A percentile compares a stretch with the other conserved stretches of the same genome.
Conservation (phyloP, 2,113 vertebrate species). For the Limanda limanda region DNA sequence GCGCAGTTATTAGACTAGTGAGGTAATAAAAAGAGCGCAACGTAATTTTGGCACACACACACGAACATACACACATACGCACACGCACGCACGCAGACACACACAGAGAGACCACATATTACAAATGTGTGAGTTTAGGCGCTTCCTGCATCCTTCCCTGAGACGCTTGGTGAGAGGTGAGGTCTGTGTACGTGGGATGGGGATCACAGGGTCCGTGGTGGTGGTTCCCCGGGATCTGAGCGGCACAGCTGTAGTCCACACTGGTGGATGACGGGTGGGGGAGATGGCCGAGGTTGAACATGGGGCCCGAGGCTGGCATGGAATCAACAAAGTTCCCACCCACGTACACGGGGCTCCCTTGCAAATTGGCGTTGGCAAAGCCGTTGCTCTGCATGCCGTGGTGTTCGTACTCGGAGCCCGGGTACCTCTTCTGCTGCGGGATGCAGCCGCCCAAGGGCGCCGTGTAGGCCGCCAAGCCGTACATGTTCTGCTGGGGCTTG, state of each 20-base stretch:
- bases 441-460: slow-evolving; percentile 96
- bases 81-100: slow-evolving; percentile 63
- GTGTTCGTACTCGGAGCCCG: slow-evolving; percentile 95
- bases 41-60: slow-evolving; percentile 76
- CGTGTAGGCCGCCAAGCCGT: slow-evolving; percentile 98
- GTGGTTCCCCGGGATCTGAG: slow-evolving; percentile 98
- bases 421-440: slow-evolving; percentile 98
- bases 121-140: slow-evolving; percentile 99
- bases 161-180: slow-evolving; percentile 98
- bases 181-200: slow-evolving; percentile 99
- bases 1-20: slow-evolving; percentile 88
- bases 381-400: slow-evolving; percentile 95
- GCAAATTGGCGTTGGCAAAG: slow-evolving; percentile 95
- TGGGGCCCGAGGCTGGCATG: slow-evolving; percentile 97
- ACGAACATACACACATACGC: slow-evolving; percentile 64
- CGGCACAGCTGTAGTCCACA: slow-evolving; percentile 99
- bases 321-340: slow-evolving; percentile 99
- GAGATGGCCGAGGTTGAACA: slow-evolving; percentile 99
- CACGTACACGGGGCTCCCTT: slow-evolving; percentile 98
- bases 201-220: slow-evolving; percentile 99
- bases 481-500: slow-evolving; percentile 98
- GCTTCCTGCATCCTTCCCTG: slow-evolving; percentile 99
- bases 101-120: slow-evolving; percentile 79
- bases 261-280: slow-evolving; percentile 98
- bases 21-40: slow-evolving; percentile 94